Conservation (phyloP, 2,113 vertebrate genomes). For the Orthonyx spaldingii region DNA sequence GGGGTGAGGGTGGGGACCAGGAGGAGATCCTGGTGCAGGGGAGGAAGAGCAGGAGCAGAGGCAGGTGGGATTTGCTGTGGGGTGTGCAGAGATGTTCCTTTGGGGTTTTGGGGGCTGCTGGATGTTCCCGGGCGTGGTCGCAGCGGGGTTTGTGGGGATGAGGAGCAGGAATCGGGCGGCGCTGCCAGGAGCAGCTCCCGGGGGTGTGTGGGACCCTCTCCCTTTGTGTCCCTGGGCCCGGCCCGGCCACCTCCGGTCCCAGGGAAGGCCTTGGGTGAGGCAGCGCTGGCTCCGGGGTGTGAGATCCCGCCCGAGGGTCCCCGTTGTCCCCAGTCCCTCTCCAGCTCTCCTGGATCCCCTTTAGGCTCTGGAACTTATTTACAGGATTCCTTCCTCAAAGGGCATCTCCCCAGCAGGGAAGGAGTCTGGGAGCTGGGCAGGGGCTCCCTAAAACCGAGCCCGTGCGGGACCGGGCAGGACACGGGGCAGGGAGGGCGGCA, state of each 20-base stretch:
- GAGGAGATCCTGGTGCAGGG: background rate
- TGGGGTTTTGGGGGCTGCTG: rapidly evolving
- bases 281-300: background rate
- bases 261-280: background rate
- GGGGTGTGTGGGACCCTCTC: background rate
- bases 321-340: background rate
- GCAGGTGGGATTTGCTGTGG: background rate
- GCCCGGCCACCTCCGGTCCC: background rate
- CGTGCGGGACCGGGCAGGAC: too few relatives aligned
- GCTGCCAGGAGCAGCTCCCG: background rate
- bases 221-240: background rate
- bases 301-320: background rate
- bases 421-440: too few relatives aligned
- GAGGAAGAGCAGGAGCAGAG: background rate
- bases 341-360: too few relatives aligned
- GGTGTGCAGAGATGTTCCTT: rapidly evolving
- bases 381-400: too few relatives aligned
- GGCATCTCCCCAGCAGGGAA: too few relatives aligned
- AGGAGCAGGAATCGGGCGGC: rapidly evolving
- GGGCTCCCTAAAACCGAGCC: too few relatives aligned
- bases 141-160: rapidly evolving
- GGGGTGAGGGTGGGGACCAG: rapidly evolving
- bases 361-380: too few relatives aligned
- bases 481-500: background rate
- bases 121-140: rapidly evolving